These are phyloP conservation scores for Psittacula cyanocephala DNA, from an alignment of 2,113 vertebrate species.

Conservation along the genomic window DNA sequence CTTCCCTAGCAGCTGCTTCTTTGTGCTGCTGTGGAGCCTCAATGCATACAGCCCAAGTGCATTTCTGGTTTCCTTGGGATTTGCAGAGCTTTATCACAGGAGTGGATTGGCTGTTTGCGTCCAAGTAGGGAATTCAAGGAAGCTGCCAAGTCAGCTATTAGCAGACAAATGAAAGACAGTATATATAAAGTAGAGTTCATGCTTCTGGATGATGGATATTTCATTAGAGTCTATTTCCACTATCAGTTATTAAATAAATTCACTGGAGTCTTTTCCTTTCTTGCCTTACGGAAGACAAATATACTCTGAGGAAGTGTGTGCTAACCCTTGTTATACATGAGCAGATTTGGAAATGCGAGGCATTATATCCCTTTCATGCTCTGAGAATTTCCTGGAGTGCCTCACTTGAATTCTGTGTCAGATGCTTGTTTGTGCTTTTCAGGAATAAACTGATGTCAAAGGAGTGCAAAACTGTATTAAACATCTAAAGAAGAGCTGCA, in stretches of 20 bases:
- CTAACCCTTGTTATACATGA: constrained; percentile 59
- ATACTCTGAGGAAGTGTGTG: constrained; percentile 39
- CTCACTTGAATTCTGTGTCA: constrained; percentile 31
- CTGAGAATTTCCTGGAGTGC: constrained; percentile 50
- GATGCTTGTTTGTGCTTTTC: constrained; percentile 41
- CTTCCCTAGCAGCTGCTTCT: not conserved
- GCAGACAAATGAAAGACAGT: constrained; percentile 48
- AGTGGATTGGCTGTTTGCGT: not conserved
- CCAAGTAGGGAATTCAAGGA: constrained; percentile 29
- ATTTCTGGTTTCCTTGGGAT: not conserved
- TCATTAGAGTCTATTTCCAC: constrained; percentile 91
- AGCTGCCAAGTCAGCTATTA: constrained; percentile 50
- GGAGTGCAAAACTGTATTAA: not conserved
- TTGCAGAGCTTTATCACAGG: not conserved
- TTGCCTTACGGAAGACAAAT: constrained; percentile 55
- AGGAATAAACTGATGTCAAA: constrained; percentile 25
- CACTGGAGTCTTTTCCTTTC: constrained; percentile 67
- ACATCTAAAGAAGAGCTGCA: not conserved
- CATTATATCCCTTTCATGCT: not conserved
- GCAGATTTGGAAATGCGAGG: constrained; percentile 55
- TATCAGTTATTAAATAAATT: constrained; percentile 92
- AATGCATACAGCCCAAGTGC: not conserved
- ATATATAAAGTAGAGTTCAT: constrained; percentile 73
- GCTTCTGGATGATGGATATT: constrained; percentile 90
- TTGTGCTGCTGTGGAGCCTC: not conserved